These are phyloP conservation scores for Actinostola sp. DNA, from an alignment of 92 coral and sea anemone species.

Conservation along the genomic window DNA sequence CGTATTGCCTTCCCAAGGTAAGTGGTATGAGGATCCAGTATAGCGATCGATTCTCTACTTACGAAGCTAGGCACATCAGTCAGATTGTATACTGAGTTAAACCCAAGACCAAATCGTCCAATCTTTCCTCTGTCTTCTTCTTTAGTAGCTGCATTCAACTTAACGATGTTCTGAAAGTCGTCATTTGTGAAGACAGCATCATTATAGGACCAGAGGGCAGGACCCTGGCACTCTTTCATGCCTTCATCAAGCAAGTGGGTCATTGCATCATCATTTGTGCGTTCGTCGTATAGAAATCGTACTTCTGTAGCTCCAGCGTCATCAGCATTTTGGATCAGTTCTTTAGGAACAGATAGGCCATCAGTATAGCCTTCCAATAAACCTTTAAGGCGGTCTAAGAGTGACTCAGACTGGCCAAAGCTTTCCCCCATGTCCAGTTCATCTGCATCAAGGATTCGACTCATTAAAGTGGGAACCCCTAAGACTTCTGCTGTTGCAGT, in stretches of 20 bases:
- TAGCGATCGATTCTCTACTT: too few species aligned
- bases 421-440: slow-evolving; percentile 77
- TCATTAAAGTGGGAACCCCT: slow-evolving; percentile 72
- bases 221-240: slow-evolving; percentile 89
- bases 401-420: slow-evolving; percentile 80
- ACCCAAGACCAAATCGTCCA: too few species aligned
- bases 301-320: too few species aligned
- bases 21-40: too few species aligned
- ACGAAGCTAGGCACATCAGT: too few species aligned
- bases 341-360: slow-evolving; percentile 89
- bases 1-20: too few species aligned
- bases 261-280: slow-evolving; percentile 68
- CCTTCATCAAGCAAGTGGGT: slow-evolving; percentile 72
- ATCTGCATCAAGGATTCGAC: slow-evolving; percentile 77
- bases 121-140: too few species aligned
- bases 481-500: slow-evolving; percentile 58
- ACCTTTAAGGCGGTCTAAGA: slow-evolving; percentile 70
- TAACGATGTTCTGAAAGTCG: too few species aligned
- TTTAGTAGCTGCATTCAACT: too few species aligned
- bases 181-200: slow-evolving; percentile 77
- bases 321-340: too few species aligned
- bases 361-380: slow-evolving; percentile 86
- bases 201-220: slow-evolving; percentile 93
- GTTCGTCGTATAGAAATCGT: slow-evolving; percentile 71
- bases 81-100: too few species aligned